phyloP scores from a whole-genome alignment of 2,797 vertebrate species.

The Clarias platycephalus region DNA sequence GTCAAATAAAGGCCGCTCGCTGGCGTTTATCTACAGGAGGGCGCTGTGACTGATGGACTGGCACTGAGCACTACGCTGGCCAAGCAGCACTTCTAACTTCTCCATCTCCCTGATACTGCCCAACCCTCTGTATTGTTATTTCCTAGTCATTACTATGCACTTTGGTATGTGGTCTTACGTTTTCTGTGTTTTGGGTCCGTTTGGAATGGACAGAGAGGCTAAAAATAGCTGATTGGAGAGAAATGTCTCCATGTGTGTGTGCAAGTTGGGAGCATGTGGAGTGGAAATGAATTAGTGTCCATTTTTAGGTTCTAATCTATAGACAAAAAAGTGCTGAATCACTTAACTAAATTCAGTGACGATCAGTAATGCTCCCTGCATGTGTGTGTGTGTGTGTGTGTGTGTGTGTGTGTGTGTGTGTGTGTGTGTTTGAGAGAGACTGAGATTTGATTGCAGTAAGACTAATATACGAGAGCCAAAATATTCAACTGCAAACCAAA shows the following conservation, averaged over 20 bases:
- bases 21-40: conserved; percentile 70
- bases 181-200: not conserved
- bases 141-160: not conserved
- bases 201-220: conserved; percentile 6
- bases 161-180: not conserved
- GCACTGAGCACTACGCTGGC: conserved; percentile 64
- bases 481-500: conserved; percentile 11
- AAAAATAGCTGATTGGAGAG: conserved; percentile 62
- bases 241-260: conserved; percentile 53
- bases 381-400: not conserved
- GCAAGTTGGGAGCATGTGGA: conserved; percentile 15
- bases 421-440: not conserved
- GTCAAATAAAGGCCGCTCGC: conserved; percentile 69
- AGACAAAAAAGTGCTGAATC: conserved; percentile 26
- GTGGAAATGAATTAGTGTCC: conserved; percentile 4
- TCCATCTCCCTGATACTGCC: conserved; percentile 39
- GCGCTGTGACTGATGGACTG: conserved; percentile 72
- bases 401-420: not conserved
- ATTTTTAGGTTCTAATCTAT: conserved; percentile 5
- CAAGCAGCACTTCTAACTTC: conserved; percentile 69
- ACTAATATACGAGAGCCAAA: conserved; percentile 22
- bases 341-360: conserved; percentile 30
- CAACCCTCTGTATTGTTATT: not conserved
- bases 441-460: conserved; percentile 8
- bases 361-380: not conserved